Evolutionary conservation across 37 sponge, comb jelly and placozoan species (phyloP), one percentile per base, ranked within the genome.

Genomic region (Halisarca cf. caerulea): DNA sequence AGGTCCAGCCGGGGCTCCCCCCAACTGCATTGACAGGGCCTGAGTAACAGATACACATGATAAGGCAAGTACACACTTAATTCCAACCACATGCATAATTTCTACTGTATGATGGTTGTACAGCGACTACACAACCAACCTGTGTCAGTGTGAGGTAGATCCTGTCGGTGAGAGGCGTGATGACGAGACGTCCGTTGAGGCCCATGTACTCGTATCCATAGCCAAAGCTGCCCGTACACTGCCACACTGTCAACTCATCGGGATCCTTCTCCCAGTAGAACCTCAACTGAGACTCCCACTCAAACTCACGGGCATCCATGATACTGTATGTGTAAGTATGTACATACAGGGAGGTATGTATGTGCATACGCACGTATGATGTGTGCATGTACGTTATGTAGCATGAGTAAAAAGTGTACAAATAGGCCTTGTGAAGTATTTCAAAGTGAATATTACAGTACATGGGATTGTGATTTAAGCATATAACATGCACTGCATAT

Each of bases 121-220:
- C n/a, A n/a, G n/a, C n/a, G n/a, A n/a, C n/a, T n/a, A 71, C 39
- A 71, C 5, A 71, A 20, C 24, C 0, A 34, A 78, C 80, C 68
- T 89, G 95, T 4, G 95, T 98, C 85, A 96, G 82, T 2, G 99
- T 99, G 82, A 96, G 93, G 86, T 96, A 96, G 88, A 96, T 96
- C 73, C 97, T 84, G 78, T 99, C 99, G 24, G 97, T 96, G 20
- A 99, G 95, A 32, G 97, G 97, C 0, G 97, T 99, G 61, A 96
- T 96, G 2, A 99, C 97, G 21, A 96, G 90, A 24, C 97, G 84
- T 1, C 99, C 97, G 40, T 99, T 99, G 21, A 99, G 97, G 9
- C 99, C 99, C 99, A 99, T 99, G 95, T 99, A 99, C 89, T 99
- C 99, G 73, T 95, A 99, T 2, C 99, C 99, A 58, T 97, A 99